Conservation (phyloP, 2,113 vertebrate genomes). For the Tychaedon coryphoeus region DNA sequence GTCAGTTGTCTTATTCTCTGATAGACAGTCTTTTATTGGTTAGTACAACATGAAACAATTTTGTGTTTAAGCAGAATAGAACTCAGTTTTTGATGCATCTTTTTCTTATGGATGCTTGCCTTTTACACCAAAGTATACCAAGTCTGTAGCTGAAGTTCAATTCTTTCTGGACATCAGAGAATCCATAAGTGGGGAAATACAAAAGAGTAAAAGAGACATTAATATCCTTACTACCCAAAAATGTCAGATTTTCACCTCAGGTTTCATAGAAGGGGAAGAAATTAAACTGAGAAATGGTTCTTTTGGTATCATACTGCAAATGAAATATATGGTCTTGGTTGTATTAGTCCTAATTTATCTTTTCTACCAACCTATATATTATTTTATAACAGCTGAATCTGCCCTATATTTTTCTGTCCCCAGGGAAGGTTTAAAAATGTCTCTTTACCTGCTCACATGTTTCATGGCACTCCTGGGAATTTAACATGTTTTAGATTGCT, state of each 20-base stretch:
- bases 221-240: background rate
- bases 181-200: background rate
- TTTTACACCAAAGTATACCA: background rate
- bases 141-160: background rate
- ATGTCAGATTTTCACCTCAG: background rate
- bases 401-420: background rate
- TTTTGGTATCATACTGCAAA: background rate
- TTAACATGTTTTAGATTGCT: background rate
- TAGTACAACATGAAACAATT: background rate
- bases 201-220: background rate
- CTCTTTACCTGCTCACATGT: background rate
- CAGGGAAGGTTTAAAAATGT: background rate
- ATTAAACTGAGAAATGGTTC: background rate
- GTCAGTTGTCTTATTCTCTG: background rate
- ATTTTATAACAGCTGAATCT: background rate
- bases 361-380: background rate
- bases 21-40: background rate
- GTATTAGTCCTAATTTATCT: background rate
- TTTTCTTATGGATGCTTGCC: background rate
- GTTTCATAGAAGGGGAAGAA: background rate
- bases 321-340: background rate
- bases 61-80: background rate
- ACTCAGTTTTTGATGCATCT: background rate
- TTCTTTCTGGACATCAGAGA: background rate
- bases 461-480: background rate